A percentile compares a stretch with the other conserved stretches of the same genome.
phyloP scores from a whole-genome alignment of 2,888 invertebrate genomes.

The Eueremaeus valkanovi region DNA sequence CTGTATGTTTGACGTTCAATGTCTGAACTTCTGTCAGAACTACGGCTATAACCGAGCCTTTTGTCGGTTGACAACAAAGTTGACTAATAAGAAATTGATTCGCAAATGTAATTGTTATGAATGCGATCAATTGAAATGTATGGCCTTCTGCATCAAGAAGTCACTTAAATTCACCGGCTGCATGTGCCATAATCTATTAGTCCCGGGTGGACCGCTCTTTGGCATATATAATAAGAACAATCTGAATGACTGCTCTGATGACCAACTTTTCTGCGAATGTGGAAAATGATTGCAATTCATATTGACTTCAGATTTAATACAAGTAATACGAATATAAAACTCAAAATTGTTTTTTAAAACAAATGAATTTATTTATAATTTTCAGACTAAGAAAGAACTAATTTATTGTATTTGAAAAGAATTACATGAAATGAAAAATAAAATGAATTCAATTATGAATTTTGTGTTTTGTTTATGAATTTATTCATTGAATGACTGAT shows the following conservation, averaged over 20 bases:
- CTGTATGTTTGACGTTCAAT: neutral
- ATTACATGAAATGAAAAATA: too few species aligned
- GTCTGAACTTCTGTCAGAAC: neutral
- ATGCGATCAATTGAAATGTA: slow-evolving; percentile 25
- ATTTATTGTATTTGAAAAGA: too few species aligned
- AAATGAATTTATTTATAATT: too few species aligned
- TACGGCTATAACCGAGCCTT: neutral
- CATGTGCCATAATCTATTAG: neutral
- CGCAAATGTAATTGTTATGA: neutral
- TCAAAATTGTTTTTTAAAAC: too few species aligned
- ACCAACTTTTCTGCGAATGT: neutral
- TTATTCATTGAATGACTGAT: too few species aligned
- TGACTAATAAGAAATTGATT: neutral
- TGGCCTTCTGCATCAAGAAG: neutral
- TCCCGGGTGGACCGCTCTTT: neutral
- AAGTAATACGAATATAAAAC: too few species aligned
- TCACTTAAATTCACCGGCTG: neutral
- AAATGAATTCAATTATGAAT: too few species aligned
- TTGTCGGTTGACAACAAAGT: neutral
- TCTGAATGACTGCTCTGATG: slow-evolving; percentile 3
- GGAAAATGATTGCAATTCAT: too few species aligned
- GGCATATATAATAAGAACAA: neutral
- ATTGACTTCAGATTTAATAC: too few species aligned
- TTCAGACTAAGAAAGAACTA: too few species aligned
- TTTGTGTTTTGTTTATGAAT: too few species aligned